Conservation (phyloP, 2,113 vertebrate species). For the Trochalopteron elliotii region DNA sequence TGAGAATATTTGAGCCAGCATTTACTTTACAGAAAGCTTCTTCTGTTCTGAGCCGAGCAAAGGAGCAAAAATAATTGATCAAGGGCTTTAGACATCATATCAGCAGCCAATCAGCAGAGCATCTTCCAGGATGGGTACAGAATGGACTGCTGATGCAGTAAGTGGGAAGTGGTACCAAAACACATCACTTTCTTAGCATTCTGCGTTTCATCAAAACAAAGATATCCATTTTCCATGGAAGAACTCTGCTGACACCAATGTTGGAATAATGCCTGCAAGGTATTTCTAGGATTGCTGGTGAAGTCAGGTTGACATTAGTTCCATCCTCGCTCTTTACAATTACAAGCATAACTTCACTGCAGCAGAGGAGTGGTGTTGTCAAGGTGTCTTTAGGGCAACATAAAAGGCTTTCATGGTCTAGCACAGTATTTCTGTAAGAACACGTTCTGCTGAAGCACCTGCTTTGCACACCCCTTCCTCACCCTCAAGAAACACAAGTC, state of each 20-base stretch:
- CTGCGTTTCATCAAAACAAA: background rate
- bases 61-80: background rate
- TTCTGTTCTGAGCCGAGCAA: background rate
- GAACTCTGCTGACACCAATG: background rate
- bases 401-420: background rate
- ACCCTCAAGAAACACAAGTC: background rate
- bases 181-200: background rate
- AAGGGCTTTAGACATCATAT: background rate
- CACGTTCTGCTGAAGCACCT: background rate
- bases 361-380: background rate
- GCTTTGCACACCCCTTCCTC: background rate
- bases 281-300: background rate
- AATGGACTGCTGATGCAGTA: background rate
- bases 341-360: background rate
- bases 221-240: background rate
- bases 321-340: background rate
- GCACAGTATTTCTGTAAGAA: background rate
- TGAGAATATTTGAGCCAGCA: conserved; percentile 13
- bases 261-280: background rate
- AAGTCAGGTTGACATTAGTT: background rate
- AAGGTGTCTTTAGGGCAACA: too few relatives aligned
- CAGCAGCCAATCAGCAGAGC: background rate
- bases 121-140: background rate
- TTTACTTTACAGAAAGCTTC: background rate
- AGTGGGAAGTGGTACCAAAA: background rate